These are phyloP conservation scores for Pedetes capensis DNA, from an alignment of 2,113 vertebrate species.

Conservation along the genomic window DNA sequence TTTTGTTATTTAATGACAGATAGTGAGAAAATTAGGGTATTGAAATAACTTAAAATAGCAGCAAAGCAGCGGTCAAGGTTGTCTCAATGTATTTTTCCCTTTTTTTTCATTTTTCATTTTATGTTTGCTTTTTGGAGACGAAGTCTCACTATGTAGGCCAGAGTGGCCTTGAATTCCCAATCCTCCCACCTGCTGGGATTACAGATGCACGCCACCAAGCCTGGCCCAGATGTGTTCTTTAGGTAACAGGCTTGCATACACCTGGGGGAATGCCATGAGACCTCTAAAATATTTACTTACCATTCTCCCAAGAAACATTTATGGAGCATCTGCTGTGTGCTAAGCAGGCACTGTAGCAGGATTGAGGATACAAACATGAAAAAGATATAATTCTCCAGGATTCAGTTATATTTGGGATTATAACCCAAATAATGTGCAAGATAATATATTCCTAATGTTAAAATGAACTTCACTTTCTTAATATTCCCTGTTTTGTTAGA, in stretches of 20 bases:
- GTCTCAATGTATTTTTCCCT: background rate
- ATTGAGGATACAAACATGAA: background rate
- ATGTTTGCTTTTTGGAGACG: background rate
- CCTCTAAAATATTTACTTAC: background rate
- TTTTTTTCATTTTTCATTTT: too few relatives aligned
- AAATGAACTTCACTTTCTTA: background rate
- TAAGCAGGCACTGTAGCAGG: background rate
- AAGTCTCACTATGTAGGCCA: background rate
- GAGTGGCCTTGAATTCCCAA: background rate
- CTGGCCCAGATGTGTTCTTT: background rate
- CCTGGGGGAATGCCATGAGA: background rate
- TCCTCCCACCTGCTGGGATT: background rate
- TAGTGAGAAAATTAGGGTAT: background rate
- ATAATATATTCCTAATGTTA: background rate
- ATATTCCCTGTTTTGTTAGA: background rate
- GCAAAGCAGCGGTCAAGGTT: background rate
- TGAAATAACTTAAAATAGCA: background rate
- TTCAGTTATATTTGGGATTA: background rate
- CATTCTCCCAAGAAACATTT: background rate
- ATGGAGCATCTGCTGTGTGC: background rate
- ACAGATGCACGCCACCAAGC: too few relatives aligned
- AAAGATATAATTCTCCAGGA: background rate
- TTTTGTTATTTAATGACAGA: background rate
- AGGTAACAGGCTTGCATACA: background rate
- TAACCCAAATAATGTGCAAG: background rate